phyloP scores from a whole-genome alignment of 1,140 invertebrate genomes.

The Anoplophora glabripennis region DNA sequence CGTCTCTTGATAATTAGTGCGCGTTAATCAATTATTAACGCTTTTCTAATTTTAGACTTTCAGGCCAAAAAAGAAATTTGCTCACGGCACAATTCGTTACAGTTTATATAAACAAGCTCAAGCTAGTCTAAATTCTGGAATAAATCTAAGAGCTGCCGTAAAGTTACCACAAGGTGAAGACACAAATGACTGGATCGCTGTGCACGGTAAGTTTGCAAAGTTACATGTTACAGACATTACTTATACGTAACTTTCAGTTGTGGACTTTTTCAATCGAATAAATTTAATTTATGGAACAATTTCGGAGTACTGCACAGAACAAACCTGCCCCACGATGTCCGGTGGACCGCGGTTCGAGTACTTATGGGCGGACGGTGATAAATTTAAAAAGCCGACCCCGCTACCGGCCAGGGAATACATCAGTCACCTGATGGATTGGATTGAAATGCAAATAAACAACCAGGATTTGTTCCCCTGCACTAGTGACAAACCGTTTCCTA shows the following conservation, averaged over 20 bases:
- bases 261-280: slow-evolving; percentile 95
- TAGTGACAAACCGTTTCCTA: slow-evolving; percentile 85
- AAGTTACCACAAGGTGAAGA: slow-evolving; percentile 84
- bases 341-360: slow-evolving; percentile 89
- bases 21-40: slow-evolving; percentile 8
- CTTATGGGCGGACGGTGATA: slow-evolving; percentile 85
- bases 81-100: slow-evolving; percentile 86
- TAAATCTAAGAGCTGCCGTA: slow-evolving; percentile 84
- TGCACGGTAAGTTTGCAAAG: slow-evolving; percentile 71
- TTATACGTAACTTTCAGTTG: slow-evolving; percentile 61
- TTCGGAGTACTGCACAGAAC: slow-evolving; percentile 81
- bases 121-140: slow-evolving; percentile 90
- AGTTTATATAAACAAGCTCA: slow-evolving; percentile 92
- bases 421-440: slow-evolving; percentile 89
- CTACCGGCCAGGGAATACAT: slow-evolving; percentile 88
- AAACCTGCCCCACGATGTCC: slow-evolving; percentile 88
- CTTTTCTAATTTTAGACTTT: slow-evolving; percentile 66
- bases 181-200: slow-evolving; percentile 92
- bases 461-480: slow-evolving; percentile 57
- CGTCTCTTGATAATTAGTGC: no score
- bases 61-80: slow-evolving; percentile 86
- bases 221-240: neutral
- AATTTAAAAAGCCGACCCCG: slow-evolving; percentile 82
- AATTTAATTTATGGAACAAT: slow-evolving; percentile 92
- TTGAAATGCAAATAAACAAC: slow-evolving; percentile 90